Conservation (phyloP, 2,888 invertebrate species). For the Mimumesa dahlbomi region DNA sequence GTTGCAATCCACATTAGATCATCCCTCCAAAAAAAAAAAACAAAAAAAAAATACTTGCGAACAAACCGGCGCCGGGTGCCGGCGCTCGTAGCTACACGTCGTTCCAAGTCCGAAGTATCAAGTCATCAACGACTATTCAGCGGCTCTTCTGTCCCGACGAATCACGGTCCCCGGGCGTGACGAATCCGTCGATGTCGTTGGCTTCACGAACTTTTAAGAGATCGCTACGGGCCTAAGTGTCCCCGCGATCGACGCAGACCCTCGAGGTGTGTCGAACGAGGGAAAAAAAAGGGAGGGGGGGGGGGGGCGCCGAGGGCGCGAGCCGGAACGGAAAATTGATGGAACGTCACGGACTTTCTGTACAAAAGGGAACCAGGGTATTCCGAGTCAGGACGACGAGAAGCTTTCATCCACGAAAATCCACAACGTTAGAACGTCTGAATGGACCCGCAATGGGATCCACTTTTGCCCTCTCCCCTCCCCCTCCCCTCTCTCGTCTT, state of each 20-base stretch:
- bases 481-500: conserved; percentile 14
- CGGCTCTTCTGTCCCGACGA: conserved; percentile 50
- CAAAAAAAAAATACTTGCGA: conserved; percentile 14
- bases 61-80: conserved; percentile 34
- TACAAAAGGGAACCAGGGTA: conserved; percentile 35
- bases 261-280: conserved; percentile 51
- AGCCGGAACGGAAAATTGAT: conserved; percentile 66
- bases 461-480: conserved; percentile 6
- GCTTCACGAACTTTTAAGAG: conserved; percentile 44
- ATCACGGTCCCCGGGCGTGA: conserved; percentile 61
- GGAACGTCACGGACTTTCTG: conserved; percentile 52
- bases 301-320: conserved; percentile 56
- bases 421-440: conserved; percentile 34
- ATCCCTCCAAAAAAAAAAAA: neutral
- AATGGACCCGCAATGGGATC: conserved; percentile 32
- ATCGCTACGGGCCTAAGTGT: conserved; percentile 34
- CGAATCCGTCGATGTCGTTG: conserved; percentile 64
- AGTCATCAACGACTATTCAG: conserved; percentile 77
- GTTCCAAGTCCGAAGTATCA: conserved; percentile 68
- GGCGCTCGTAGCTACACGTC: conserved; percentile 81
- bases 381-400: conserved; percentile 12
- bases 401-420: conserved; percentile 58
- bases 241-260: conserved; percentile 51
- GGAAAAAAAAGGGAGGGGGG: too few relatives aligned
- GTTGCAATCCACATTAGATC: conserved; percentile 35